Conservation (phyloP, 2,888 invertebrate genomes). For the Callosobruchus maculatus region DNA sequence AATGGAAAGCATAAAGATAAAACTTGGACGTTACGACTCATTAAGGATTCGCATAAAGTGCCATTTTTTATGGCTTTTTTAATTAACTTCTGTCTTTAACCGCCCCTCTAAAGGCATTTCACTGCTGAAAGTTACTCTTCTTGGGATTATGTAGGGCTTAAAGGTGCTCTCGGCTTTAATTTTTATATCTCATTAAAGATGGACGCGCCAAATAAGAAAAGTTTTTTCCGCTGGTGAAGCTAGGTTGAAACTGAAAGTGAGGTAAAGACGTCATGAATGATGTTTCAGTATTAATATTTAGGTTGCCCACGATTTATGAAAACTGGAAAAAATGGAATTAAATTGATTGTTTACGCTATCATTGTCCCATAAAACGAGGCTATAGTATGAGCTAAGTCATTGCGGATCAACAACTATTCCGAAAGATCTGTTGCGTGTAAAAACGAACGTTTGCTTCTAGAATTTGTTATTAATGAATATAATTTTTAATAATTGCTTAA, state of each 20-base stretch:
- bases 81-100: slow-evolving; percentile 22
- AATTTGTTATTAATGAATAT: no score
- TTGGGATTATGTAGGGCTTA: not conserved
- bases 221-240: not conserved
- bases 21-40: slow-evolving; percentile 29
- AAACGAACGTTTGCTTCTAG: no score
- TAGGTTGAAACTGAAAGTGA: not conserved
- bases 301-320: not conserved
- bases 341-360: no score
- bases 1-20: slow-evolving; percentile 16
- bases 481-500: no score
- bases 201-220: not conserved
- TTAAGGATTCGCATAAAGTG: slow-evolving; percentile 33
- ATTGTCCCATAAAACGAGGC: no score
- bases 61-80: slow-evolving; percentile 30
- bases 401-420: no score
- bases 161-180: not conserved
- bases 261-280: not conserved
- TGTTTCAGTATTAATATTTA: not conserved
- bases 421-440: no score
- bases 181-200: not conserved
- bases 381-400: no score
- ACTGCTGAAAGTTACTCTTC: not conserved
- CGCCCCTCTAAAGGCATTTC: not conserved
- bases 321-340: not conserved